These are phyloP conservation scores for Burhinus oedicnemus DNA, from an alignment of 2,113 vertebrate species.

Conservation along the genomic window DNA sequence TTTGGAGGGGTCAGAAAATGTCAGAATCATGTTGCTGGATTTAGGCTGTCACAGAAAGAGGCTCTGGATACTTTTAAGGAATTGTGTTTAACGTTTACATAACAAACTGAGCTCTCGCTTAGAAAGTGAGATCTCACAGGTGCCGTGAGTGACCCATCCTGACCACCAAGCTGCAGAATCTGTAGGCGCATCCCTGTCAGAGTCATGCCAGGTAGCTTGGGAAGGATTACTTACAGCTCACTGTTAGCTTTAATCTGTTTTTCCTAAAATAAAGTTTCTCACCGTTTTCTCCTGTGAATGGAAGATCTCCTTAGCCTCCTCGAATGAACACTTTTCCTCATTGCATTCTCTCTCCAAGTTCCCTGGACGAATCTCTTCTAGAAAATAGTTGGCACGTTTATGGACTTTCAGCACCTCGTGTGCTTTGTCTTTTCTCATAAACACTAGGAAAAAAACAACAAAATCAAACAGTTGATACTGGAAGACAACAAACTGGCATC, in stretches of 20 bases:
- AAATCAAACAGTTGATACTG: background rate
- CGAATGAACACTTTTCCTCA: constrained; percentile 82
- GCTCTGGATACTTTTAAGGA: background rate
- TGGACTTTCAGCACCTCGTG: constrained; percentile 70
- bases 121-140: background rate
- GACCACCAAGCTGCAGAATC: background rate
- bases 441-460: constrained; percentile 75
- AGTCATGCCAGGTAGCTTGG: background rate
- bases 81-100: background rate
- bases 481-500: background rate
- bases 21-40: background rate
- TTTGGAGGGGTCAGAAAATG: background rate
- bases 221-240: background rate
- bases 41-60: background rate
- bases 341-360: constrained; percentile 85
- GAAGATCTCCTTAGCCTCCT: constrained; percentile 86
- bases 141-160: background rate
- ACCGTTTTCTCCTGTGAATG: constrained; percentile 83
- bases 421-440: constrained; percentile 69
- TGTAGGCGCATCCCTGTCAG: background rate
- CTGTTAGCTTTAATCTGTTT: background rate
- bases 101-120: background rate
- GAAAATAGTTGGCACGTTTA: constrained; percentile 74
- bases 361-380: constrained; percentile 83
- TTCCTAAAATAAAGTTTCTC: background rate